Percentiles rank a stretch among this genome's conserved stretches.
Evolutionary conservation across 1,140 invertebrate genomes (phyloP).

Genomic region (Pseudomyrmex gracilis): DNA sequence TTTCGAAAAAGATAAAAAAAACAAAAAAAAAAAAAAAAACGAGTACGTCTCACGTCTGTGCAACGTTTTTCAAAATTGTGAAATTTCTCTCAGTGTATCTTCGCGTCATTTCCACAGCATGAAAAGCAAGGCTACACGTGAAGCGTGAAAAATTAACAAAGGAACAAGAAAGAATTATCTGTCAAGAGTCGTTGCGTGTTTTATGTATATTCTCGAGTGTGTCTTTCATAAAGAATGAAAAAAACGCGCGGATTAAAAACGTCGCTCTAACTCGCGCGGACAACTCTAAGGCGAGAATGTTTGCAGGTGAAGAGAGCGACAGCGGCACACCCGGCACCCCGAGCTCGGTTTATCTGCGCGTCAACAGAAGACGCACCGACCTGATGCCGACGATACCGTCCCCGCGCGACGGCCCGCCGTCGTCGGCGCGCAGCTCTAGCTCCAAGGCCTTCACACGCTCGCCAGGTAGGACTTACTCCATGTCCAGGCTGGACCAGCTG

Average conservation of each 20-base stretch:
- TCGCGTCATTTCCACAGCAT: constrained; percentile 48
- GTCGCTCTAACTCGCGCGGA: constrained; percentile 63
- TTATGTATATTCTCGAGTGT: constrained; percentile 19
- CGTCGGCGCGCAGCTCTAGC: constrained; percentile 85
- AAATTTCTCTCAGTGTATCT: constrained; percentile 45
- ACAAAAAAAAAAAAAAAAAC: too few relatives aligned
- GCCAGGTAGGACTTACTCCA: constrained; percentile 95
- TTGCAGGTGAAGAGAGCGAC: constrained; percentile 86
- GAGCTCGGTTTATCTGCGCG: constrained; percentile 87
- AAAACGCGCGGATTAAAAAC: constrained; percentile 30
- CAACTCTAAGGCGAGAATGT: constrained; percentile 77
- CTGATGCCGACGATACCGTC: constrained; percentile 95
- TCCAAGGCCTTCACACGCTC: constrained; percentile 88
- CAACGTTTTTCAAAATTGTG: background rate
- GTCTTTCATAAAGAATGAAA: constrained; percentile 31
- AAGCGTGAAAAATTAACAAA: background rate
- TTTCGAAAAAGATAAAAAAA: too few relatives aligned
- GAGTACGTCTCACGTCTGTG: background rate
- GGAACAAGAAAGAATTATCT: constrained; percentile 4
- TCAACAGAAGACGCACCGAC: constrained; percentile 94
- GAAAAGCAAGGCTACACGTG: constrained; percentile 44
- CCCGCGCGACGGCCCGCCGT: constrained; percentile 87
- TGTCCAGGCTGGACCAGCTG: constrained; percentile 95
- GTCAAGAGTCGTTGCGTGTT: constrained; percentile 5
- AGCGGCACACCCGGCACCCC: constrained; percentile 82